Evolutionary conservation across 2,797 vertebrate genomes (phyloP), one percentile per base, ranked within the genome.

Genomic region (Catostomus latipinnis): DNA sequence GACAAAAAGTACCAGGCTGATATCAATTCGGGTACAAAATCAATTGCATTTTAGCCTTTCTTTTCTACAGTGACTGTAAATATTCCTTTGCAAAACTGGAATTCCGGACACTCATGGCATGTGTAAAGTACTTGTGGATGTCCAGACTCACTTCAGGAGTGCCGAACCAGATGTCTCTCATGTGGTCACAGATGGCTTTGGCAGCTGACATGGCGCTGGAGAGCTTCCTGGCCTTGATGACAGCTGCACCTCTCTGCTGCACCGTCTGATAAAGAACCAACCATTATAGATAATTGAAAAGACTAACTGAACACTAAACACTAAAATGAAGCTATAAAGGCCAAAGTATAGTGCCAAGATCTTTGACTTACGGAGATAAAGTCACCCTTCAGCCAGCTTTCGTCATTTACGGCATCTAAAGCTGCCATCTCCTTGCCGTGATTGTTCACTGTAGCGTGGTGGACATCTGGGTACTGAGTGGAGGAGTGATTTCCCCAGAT

Each of bases 401-500:
- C 96, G 81, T 98, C 92, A 88, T 97, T 97, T 81, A 99, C 91
- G 45, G 96, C 96, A 7, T 97, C 96, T 78, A 92, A 96, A 88
- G 96, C 96, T 14, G 92, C 89, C 52, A 95, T 85, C 81, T 97
- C 95, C 67, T 94, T 95, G 52, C 95, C 96, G 0, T 95, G 88
- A 84, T 94, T 54, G 5, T 93, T 95, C 80, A 97, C 96, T 69
- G 92, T 87, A 0, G 96, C 96, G 68, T 99, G 97, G 85, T 94
- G 95, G 79, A 96, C 96, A 86, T 99, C 97, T 8, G 97, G 97
- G 90, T 98, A 99, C 68, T 98, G 97, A 85, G 97, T 98, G 67
- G 96, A 98, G 13, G 97, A 99, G 91, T 99, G 97, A 89, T 99
- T 98, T 56, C 97, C 97, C 97, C 97, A 99, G 87, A 98, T 99